Evolutionary conservation across 2,113 vertebrate genomes (phyloP).

Genomic region (Tragelaphus scriptus): DNA sequence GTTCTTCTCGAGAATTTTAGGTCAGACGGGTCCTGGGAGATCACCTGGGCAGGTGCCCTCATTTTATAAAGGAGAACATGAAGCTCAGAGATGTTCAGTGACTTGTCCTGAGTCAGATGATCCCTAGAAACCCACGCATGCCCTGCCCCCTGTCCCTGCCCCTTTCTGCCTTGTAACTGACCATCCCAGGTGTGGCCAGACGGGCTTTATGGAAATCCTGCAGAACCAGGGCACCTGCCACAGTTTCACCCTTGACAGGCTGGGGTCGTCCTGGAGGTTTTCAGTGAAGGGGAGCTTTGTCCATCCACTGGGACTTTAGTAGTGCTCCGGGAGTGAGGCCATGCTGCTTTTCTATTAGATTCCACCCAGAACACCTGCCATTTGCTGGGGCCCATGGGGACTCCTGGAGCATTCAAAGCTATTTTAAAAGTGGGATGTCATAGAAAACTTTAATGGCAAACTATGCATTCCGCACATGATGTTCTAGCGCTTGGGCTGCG

Average conservation of each 20-base stretch:
- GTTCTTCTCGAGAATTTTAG: neutral
- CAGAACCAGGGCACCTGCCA: neutral
- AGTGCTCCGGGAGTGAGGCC: neutral
- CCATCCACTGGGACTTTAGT: neutral
- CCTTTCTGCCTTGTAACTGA: neutral
- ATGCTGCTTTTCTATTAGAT: neutral
- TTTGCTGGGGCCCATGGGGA: neutral
- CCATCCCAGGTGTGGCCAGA: neutral
- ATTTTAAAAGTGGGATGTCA: neutral
- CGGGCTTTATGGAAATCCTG: neutral
- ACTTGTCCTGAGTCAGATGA: neutral
- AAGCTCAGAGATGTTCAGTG: neutral
- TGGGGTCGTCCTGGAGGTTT: neutral
- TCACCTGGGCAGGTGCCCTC: neutral
- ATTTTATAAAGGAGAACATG: neutral
- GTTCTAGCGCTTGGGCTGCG: neutral
- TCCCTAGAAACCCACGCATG: neutral
- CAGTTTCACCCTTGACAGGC: neutral
- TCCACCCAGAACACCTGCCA: neutral
- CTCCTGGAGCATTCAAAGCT: neutral
- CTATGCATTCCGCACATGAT: neutral
- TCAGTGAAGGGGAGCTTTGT: neutral
- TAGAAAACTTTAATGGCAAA: neutral
- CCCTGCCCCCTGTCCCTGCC: fast-evolving
- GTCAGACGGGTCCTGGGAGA: neutral